Conservation (phyloP, 2,888 invertebrate genomes). For the Ctena decussata region DNA sequence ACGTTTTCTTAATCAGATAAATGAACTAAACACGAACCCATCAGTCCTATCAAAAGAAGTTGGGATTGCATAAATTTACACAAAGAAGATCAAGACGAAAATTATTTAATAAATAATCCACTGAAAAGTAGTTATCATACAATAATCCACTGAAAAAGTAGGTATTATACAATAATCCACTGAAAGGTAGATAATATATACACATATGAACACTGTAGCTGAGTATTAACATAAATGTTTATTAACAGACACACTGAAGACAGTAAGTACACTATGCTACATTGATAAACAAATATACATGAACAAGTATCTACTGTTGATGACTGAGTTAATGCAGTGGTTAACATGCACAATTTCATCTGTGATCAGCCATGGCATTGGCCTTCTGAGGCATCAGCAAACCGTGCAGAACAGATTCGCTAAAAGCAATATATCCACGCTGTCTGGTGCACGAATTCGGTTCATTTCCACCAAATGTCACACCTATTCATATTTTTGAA, state of each 20-base stretch:
- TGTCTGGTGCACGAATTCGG: too few species aligned
- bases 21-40: too few species aligned
- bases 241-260: not conserved
- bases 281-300: not conserved
- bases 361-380: too few species aligned
- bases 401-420: not conserved
- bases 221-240: not conserved
- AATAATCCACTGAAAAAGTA: not conserved
- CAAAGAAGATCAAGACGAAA: not conserved
- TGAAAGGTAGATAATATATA: not conserved
- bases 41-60: too few species aligned
- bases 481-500: too few species aligned
- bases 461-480: too few species aligned
- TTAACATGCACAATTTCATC: too few species aligned
- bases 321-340: too few species aligned
- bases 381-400: too few species aligned
- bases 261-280: not conserved
- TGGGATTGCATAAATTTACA: too few species aligned
- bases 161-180: conserved; percentile 4
- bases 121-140: not conserved
- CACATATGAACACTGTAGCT: not conserved
- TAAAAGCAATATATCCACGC: not conserved
- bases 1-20: too few species aligned
- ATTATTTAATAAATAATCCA: conserved; percentile 3
- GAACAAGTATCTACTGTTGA: not conserved